Conservation (phyloP, 2,888 invertebrate species). For the Adelognathus sp. region DNA sequence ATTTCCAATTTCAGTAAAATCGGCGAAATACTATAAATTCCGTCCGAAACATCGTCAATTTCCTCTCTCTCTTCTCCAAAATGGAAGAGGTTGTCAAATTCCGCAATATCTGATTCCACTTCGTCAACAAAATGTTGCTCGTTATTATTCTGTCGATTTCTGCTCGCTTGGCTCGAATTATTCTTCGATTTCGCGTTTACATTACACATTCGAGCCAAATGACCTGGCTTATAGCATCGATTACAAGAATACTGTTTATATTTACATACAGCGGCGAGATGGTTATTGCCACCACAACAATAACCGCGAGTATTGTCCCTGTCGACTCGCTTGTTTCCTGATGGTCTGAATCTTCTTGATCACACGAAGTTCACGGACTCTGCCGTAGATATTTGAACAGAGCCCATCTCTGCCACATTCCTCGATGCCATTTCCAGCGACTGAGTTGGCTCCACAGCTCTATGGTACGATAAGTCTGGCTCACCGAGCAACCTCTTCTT, state of each 20-base stretch:
- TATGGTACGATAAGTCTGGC: slow-evolving; percentile 7
- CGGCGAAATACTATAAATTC: background rate
- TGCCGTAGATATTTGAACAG: background rate
- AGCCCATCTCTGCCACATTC: slow-evolving; percentile 10
- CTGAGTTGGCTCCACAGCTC: slow-evolving; percentile 26
- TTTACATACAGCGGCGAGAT: background rate
- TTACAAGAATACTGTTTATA: slow-evolving; percentile 12
- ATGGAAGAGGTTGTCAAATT: background rate
- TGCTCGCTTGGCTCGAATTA: background rate
- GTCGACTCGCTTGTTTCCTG: background rate
- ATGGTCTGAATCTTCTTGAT: too few species aligned
- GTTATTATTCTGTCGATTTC: background rate
- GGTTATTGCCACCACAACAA: slow-evolving; percentile 14
- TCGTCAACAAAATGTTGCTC: background rate
- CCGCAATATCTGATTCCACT: background rate
- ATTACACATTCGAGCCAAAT: slow-evolving; percentile 15
- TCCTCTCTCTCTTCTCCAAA: background rate
- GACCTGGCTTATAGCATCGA: slow-evolving; percentile 16
- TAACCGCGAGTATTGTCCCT: background rate
- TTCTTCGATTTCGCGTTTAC: background rate
- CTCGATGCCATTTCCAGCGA: slow-evolving; percentile 11
- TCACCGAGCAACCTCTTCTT: slow-evolving; percentile 39
- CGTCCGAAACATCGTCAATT: background rate
- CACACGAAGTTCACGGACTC: background rate
- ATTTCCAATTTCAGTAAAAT: slow-evolving; percentile 15